Evolutionary conservation across 2,113 vertebrate genomes (phyloP).

Genomic region (Lophochroa leadbeateri): DNA sequence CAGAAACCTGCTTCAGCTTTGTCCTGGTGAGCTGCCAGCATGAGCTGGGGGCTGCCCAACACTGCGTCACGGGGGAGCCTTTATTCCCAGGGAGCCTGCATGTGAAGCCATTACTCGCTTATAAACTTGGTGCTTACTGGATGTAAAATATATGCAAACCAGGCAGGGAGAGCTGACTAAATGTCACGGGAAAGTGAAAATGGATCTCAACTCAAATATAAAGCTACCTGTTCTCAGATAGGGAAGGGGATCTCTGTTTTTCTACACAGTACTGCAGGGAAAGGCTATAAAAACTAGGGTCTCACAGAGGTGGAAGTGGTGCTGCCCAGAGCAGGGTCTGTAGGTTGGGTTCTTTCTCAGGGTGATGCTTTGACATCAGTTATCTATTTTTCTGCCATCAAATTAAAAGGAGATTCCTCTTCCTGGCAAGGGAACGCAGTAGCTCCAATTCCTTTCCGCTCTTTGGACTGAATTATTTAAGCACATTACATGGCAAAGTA

Average conservation of each 20-base stretch:
- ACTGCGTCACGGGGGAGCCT: fast-evolving
- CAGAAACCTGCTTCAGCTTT: background rate
- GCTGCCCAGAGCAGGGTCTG: background rate
- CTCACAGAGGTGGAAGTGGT: fast-evolving
- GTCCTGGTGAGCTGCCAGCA: fast-evolving
- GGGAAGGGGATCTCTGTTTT: background rate
- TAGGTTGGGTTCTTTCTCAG: background rate
- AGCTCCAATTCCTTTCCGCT: background rate
- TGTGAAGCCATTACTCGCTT: fast-evolving
- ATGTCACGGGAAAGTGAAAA: background rate
- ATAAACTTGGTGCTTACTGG: background rate
- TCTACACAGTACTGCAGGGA: background rate
- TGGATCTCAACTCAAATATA: background rate
- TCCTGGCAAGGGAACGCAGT: background rate
- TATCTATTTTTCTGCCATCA: background rate
- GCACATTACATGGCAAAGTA: background rate
- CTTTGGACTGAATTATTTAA: background rate
- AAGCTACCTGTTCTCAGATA: background rate
- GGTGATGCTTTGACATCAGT: background rate
- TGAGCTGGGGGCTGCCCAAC: fast-evolving
- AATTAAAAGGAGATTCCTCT: background rate
- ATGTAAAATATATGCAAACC: background rate
- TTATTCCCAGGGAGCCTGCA: background rate
- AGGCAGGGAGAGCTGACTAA: background rate
- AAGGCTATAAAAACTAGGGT: background rate